Conservation (phyloP, 92 coral and sea anemone genomes). For the Desmophyllum pertusum region DNA sequence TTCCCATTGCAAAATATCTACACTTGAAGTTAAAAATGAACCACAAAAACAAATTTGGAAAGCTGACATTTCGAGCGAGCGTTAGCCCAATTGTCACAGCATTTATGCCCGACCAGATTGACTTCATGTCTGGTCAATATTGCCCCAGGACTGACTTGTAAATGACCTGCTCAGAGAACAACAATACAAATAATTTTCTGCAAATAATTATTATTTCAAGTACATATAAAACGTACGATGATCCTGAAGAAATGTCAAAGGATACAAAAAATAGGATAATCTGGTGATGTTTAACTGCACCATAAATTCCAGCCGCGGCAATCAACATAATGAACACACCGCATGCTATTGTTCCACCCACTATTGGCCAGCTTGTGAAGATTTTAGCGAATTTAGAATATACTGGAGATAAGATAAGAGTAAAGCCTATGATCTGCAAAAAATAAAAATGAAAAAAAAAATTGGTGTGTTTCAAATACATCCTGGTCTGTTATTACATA, state of each 20-base stretch:
- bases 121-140: no score
- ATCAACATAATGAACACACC: slow-evolving; percentile 90
- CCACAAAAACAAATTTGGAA: no score
- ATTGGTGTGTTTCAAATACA: neutral
- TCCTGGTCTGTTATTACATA: neutral
- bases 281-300: slow-evolving; percentile 88
- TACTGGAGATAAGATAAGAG: slow-evolving; percentile 79
- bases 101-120: no score
- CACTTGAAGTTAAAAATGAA: no score
- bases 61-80: no score
- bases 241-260: slow-evolving; percentile 37
- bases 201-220: neutral
- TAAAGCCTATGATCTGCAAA: slow-evolving; percentile 91
- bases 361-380: slow-evolving; percentile 97
- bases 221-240: no score
- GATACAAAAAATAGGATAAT: slow-evolving; percentile 99
- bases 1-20: no score
- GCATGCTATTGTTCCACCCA: slow-evolving; percentile 92
- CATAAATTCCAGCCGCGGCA: slow-evolving; percentile 93
- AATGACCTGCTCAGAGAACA: no score
- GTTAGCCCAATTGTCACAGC: no score
- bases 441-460: neutral
- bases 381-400: slow-evolving; percentile 72
- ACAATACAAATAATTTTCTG: no score
- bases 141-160: no score